A percentile compares a stretch with the other conserved stretches of the same genome.
These are phyloP conservation scores for Platycheirus rosarum DNA, from an alignment of 2,888 invertebrate species.

Conservation along the genomic window DNA sequence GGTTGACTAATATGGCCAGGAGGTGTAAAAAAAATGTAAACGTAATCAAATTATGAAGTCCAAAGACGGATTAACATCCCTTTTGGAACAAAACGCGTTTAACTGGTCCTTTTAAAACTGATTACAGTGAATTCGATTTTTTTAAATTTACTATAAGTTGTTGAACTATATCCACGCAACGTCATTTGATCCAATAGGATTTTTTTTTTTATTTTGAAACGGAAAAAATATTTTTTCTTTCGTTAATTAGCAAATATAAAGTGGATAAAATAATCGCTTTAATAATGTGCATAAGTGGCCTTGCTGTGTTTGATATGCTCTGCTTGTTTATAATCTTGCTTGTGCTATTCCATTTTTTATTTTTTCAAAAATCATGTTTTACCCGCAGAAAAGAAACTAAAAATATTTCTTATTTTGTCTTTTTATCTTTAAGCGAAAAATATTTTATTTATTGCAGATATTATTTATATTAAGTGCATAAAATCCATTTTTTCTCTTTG, in stretches of 20 bases:
- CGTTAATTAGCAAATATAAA: not conserved
- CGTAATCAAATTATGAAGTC: not conserved
- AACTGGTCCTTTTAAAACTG: conserved; percentile 6
- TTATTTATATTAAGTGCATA: conserved; percentile 10
- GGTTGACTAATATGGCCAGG: conserved; percentile 1
- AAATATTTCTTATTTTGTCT: not conserved
- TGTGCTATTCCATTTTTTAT: conserved; percentile 9
- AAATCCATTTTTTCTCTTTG: conserved; percentile 2
- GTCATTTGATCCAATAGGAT: not conserved
- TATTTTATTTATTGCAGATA: conserved; percentile 14
- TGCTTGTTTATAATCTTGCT: conserved; percentile 23
- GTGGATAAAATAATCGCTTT: conserved; percentile 4
- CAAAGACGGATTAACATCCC: conserved; percentile 8
- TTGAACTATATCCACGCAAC: not conserved
- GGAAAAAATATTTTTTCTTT: not conserved
- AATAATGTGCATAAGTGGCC: conserved; percentile 35
- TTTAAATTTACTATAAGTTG: not conserved
- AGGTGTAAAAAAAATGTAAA: conserved; percentile 6
- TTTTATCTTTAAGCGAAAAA: conserved; percentile 6
- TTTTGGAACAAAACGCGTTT: not conserved
- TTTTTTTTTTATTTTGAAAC: not conserved
- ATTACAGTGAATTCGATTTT: conserved; percentile 12
- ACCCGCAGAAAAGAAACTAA: conserved; percentile 3
- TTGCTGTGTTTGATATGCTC: conserved; percentile 53
- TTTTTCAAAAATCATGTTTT: conserved; percentile 26